phyloP scores from a whole-genome alignment of 2,888 invertebrate species.

The Dasysyrphus albostriatus region DNA sequence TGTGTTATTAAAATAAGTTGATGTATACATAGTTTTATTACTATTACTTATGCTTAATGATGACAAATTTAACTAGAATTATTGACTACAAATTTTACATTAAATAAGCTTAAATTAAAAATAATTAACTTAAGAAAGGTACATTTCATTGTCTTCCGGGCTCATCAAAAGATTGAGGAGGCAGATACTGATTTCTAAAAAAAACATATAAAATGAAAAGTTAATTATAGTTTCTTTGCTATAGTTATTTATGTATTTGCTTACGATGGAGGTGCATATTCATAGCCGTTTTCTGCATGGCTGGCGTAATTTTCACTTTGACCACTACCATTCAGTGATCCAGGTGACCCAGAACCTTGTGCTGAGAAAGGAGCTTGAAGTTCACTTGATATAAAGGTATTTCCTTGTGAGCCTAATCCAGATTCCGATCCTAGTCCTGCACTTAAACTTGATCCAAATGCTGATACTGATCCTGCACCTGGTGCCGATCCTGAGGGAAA shows the following conservation, averaged over 20 bases:
- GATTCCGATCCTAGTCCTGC: background rate
- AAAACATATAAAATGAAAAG: background rate
- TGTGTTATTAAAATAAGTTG: slow-evolving; percentile 51
- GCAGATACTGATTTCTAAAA: slow-evolving; percentile 49
- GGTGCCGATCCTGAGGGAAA: background rate
- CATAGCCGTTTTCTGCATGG: slow-evolving; percentile 78
- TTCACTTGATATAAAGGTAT: slow-evolving; percentile 3
- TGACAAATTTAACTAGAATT: slow-evolving; percentile 63
- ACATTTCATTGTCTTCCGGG: slow-evolving; percentile 47
- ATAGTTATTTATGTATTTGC: slow-evolving; percentile 27
- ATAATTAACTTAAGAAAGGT: slow-evolving; percentile 52
- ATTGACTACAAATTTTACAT: slow-evolving; percentile 49
- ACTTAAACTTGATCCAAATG: background rate
- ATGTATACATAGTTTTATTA: slow-evolving; percentile 43
- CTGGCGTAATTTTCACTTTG: slow-evolving; percentile 79
- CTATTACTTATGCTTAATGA: slow-evolving; percentile 64
- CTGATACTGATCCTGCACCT: background rate
- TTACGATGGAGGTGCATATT: slow-evolving; percentile 79
- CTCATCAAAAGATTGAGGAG: slow-evolving; percentile 23
- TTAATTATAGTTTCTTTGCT: background rate
- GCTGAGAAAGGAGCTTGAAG: slow-evolving; percentile 33
- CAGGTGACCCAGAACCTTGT: background rate
- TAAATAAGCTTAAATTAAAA: slow-evolving; percentile 36
- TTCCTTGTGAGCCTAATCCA: slow-evolving; percentile 2
- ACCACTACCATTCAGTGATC: slow-evolving; percentile 79